These are phyloP conservation scores for Aphis craccivora DNA, from an alignment of 1,140 invertebrate species.

Conservation along the genomic window DNA sequence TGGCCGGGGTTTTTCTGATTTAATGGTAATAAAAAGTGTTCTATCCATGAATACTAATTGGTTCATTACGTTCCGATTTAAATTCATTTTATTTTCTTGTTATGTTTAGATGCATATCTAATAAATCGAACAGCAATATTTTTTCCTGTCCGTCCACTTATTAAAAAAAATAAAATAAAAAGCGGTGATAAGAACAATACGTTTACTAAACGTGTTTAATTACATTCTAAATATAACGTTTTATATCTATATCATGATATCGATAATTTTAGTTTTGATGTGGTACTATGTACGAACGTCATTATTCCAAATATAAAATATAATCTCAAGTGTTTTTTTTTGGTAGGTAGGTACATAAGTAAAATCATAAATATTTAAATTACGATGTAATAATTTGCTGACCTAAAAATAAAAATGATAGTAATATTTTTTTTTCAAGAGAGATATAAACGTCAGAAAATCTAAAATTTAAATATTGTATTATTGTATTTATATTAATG, in stretches of 20 bases:
- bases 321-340: background rate
- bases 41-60: constrained; percentile 57
- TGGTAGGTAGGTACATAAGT: background rate
- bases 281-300: background rate
- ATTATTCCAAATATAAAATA: constrained; percentile 9
- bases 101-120: constrained; percentile 46
- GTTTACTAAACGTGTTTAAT: constrained; percentile 14
- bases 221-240: background rate
- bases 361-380: background rate
- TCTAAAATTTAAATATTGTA: background rate
- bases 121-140: constrained; percentile 49
- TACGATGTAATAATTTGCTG: background rate
- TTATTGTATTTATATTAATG: background rate
- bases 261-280: background rate
- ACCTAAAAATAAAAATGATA: background rate
- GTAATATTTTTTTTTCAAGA: background rate
- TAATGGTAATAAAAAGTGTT: constrained; percentile 57
- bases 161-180: background rate
- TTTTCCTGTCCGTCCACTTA: background rate
- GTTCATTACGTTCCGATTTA: constrained; percentile 53
- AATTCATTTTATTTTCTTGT: constrained; percentile 56
- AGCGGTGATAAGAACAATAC: background rate
- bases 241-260: background rate
- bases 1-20: constrained; percentile 51
- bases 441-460: background rate